These are phyloP conservation scores for Crotophaga sulcirostris DNA, from an alignment of 2,113 vertebrate genomes.

Conservation along the genomic window DNA sequence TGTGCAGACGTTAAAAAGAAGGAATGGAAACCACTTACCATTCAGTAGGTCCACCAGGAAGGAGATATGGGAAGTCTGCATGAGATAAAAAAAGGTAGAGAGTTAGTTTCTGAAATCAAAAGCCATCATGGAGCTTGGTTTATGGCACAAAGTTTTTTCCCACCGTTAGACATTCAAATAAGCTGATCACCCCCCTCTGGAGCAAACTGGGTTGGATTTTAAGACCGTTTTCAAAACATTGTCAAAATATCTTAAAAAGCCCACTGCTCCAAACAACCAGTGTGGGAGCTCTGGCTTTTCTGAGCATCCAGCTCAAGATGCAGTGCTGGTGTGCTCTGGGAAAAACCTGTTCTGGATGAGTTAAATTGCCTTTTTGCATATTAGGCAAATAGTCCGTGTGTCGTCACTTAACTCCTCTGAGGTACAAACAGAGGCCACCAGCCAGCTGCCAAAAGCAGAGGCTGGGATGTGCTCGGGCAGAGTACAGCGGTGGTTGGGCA, in stretches of 20 bases:
- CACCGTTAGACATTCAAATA: not conserved
- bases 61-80: not conserved
- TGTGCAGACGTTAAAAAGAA: not conserved
- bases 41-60: not conserved
- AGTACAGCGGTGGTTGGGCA: rapidly evolving
- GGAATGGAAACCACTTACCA: slow-evolving; percentile 25
- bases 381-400: too few relatives aligned
- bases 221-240: not conserved
- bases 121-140: not conserved
- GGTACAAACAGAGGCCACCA: rapidly evolving
- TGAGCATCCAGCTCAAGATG: not conserved
- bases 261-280: rapidly evolving
- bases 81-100: not conserved
- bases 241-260: not conserved
- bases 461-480: rapidly evolving
- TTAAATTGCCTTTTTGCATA: not conserved
- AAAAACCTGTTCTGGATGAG: not conserved
- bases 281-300: not conserved
- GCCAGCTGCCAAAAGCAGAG: rapidly evolving
- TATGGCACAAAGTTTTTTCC: not conserved
- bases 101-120: not conserved
- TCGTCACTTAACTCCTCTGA: too few relatives aligned
- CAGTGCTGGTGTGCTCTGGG: not conserved
- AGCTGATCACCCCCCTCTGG: not conserved
- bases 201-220: not conserved